Percentiles rank a stretch among this genome's conserved stretches.
These are phyloP conservation scores for Zaprionus lineosus DNA, from an alignment of 2,888 invertebrate genomes.

Conservation along the genomic window DNA sequence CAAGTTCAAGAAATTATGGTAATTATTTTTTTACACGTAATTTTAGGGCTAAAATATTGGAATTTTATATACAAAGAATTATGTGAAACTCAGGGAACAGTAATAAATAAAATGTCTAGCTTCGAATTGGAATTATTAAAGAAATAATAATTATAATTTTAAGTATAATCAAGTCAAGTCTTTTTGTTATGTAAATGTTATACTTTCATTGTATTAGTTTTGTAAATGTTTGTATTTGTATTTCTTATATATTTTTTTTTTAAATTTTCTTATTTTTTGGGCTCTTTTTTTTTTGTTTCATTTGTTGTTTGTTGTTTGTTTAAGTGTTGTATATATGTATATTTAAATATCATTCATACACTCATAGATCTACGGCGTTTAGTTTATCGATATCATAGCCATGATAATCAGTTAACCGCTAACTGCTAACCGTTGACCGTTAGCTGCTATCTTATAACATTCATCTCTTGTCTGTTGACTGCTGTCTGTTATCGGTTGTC, in stretches of 20 bases:
- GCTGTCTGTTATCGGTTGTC: constrained; percentile 27
- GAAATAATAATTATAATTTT: constrained; percentile 47
- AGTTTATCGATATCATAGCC: constrained; percentile 35
- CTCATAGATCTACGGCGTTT: constrained; percentile 42
- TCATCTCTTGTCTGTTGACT: too few species aligned
- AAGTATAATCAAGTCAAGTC: constrained; percentile 72
- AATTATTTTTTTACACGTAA: too few species aligned
- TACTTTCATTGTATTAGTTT: constrained; percentile 63
- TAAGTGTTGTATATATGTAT: constrained; percentile 44
- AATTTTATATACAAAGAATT: too few species aligned
- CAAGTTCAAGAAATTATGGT: too few species aligned
- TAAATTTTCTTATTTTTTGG: constrained; percentile 25
- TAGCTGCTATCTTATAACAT: neutral
- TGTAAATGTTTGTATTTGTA: constrained; percentile 66
- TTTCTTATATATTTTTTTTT: constrained; percentile 53
- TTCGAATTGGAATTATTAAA: constrained; percentile 7
- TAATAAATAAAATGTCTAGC: constrained; percentile 32
- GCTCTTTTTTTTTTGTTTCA: constrained; percentile 30
- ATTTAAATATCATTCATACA: constrained; percentile 40
- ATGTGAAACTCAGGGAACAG: neutral
- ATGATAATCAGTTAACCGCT: constrained; percentile 19
- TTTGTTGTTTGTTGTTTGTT: constrained; percentile 29
- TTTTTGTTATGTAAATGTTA: constrained; percentile 74
- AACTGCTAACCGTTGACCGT: too few species aligned
- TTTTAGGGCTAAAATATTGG: too few species aligned